Evolutionary conservation across 2,888 invertebrate species (phyloP).

Genomic region (Augiades crinisus): DNA sequence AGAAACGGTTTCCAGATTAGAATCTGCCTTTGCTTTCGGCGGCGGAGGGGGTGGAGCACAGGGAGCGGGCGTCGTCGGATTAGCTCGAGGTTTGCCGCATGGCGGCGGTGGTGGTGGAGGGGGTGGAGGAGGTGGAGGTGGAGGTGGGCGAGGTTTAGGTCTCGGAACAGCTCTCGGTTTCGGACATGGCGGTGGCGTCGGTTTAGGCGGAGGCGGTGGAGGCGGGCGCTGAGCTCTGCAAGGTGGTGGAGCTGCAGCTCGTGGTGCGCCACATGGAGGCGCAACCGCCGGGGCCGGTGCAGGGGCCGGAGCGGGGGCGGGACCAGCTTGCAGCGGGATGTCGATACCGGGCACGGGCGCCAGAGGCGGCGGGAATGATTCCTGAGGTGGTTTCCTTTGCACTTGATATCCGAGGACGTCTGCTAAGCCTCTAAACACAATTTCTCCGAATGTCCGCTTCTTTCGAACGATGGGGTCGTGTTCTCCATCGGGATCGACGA

Average conservation of each 20-base stretch:
- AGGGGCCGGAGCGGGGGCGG: slow-evolving; percentile 35
- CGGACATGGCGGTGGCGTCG: slow-evolving; percentile 42
- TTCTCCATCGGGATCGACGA: slow-evolving; percentile 46
- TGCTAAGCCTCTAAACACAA: slow-evolving; percentile 75
- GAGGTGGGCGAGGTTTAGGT: slow-evolving; percentile 42
- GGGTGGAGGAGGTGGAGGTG: slow-evolving; percentile 43
- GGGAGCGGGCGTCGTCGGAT: slow-evolving; percentile 56
- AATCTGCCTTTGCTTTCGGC: slow-evolving; percentile 41
- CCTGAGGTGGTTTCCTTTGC: slow-evolving; percentile 58
- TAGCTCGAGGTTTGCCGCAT: slow-evolving; percentile 59
- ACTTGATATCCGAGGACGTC: slow-evolving; percentile 73
- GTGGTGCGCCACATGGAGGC: slow-evolving; percentile 37
- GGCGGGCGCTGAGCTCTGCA: slow-evolving; percentile 34
- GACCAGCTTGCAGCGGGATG: slow-evolving; percentile 53
- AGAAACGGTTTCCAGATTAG: slow-evolving; percentile 57
- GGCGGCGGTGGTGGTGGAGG: slow-evolving; percentile 50
- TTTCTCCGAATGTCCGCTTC: slow-evolving; percentile 74
- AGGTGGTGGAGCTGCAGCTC: slow-evolving; percentile 36
- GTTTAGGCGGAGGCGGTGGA: slow-evolving; percentile 38
- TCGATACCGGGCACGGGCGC: slow-evolving; percentile 70
- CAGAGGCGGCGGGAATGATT: slow-evolving; percentile 67
- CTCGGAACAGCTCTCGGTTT: slow-evolving; percentile 39
- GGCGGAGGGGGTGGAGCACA: slow-evolving; percentile 50
- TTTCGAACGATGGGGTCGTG: slow-evolving; percentile 66
- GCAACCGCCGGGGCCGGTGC: slow-evolving; percentile 33